These are phyloP conservation scores for Punctoribates punctum DNA, from an alignment of 2,888 invertebrate species.

Conservation along the genomic window DNA sequence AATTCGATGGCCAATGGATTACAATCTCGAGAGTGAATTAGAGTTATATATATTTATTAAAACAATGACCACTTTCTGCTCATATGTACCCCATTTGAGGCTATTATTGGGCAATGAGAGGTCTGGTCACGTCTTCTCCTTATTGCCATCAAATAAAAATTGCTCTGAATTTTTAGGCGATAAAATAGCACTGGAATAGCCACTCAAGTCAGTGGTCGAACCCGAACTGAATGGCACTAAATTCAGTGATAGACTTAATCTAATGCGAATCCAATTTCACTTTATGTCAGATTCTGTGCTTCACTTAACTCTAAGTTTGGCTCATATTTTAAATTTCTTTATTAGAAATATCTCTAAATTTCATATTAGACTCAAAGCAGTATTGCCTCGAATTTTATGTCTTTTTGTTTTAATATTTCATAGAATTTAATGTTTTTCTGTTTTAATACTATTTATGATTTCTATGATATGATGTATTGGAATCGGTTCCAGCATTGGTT, in stretches of 20 bases:
- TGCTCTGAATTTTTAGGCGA: background rate
- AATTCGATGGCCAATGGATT: background rate
- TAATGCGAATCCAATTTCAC: background rate
- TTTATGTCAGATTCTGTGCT: too few relatives aligned
- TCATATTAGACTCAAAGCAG: too few relatives aligned
- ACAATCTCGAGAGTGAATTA: too few relatives aligned
- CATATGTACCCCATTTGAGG: background rate
- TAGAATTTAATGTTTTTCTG: background rate
- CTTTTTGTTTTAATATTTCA: too few relatives aligned
- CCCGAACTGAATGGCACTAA: background rate
- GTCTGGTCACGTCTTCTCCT: slow-evolving; percentile 4
- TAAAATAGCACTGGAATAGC: slow-evolving; percentile 9
- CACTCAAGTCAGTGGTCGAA: background rate
- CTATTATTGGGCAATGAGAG: slow-evolving; percentile 33
- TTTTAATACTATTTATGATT: slow-evolving; percentile 24
- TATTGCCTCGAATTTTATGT: too few relatives aligned
- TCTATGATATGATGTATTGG: background rate
- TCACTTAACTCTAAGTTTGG: too few relatives aligned
- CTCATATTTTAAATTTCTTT: too few relatives aligned
- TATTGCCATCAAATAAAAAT: slow-evolving; percentile 36
- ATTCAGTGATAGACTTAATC: background rate
- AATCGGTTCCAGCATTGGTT: slow-evolving; percentile 6
- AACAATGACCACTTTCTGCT: slow-evolving; percentile 15
- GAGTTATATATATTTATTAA: slow-evolving; percentile 24
- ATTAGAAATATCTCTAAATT: too few relatives aligned